phyloP scores from a whole-genome alignment of 2,797 vertebrate genomes.

The Eulemur coronatus region DNA sequence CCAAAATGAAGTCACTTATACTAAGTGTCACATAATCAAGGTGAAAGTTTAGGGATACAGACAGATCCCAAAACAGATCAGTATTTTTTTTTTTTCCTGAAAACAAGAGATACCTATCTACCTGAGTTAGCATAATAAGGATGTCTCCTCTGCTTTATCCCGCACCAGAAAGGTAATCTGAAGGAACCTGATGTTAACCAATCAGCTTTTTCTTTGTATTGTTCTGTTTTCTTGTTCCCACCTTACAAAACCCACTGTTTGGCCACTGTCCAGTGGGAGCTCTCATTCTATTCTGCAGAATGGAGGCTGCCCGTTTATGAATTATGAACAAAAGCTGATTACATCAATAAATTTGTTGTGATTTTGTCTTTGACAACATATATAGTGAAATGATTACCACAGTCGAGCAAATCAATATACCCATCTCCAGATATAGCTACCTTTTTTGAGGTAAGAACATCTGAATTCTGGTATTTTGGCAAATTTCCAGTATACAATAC shows the following conservation, averaged over 20 bases:
- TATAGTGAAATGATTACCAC: background rate
- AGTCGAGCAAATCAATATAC: background rate
- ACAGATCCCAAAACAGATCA: background rate
- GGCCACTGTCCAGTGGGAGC: background rate
- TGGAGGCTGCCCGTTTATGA: background rate
- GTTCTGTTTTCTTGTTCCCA: background rate
- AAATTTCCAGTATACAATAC: background rate
- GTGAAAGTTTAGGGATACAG: background rate
- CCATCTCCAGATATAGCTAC: background rate
- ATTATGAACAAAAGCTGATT: background rate
- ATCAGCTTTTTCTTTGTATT: background rate
- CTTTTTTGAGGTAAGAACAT: background rate
- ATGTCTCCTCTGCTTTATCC: background rate
- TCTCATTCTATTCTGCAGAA: background rate
- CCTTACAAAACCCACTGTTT: background rate
- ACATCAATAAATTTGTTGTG: background rate
- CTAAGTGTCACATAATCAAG: background rate
- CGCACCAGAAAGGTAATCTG: background rate
- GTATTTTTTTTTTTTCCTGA: background rate
- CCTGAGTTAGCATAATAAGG: background rate
- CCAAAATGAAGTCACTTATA: background rate
- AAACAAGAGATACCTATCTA: background rate
- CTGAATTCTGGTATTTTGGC: background rate
- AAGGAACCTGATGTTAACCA: background rate
- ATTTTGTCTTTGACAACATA: background rate